Conservation (phyloP, 2,113 vertebrate genomes). For the Atractosteus spatula region DNA sequence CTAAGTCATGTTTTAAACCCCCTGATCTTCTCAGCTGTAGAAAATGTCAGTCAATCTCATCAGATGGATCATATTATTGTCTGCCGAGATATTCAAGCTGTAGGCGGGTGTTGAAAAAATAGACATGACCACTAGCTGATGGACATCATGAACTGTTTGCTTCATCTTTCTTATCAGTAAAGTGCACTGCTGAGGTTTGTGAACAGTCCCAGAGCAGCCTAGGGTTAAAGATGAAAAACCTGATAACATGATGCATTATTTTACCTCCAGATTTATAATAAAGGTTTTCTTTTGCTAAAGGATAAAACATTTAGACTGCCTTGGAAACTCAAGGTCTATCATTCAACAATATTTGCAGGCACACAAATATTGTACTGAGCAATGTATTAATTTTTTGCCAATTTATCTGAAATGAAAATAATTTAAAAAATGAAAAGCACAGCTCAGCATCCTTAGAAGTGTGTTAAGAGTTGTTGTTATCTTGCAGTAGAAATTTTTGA, state of each 20-base stretch:
- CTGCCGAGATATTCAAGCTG: conserved; percentile 38
- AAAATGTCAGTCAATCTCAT: conserved; percentile 39
- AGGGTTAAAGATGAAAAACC: conserved; percentile 28
- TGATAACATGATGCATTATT: conserved; percentile 29
- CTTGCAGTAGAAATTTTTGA: no score
- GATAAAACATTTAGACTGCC: conserved; percentile 4
- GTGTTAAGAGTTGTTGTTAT: no score
- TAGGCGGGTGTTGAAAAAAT: conserved; percentile 31
- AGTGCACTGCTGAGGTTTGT: conserved; percentile 3
- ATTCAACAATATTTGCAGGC: no score
- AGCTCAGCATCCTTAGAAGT: no score
- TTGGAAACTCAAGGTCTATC: no score
- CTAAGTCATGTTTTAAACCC: conserved; percentile 27
- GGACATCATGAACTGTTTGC: conserved; percentile 21
- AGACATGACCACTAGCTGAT: conserved; percentile 31
- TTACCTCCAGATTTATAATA: conserved; percentile 24
- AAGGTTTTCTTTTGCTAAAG: conserved; percentile 29
- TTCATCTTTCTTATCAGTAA: conserved; percentile 37
- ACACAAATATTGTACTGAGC: no score
- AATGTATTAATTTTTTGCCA: no score
- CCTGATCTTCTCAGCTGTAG: conserved; percentile 34
- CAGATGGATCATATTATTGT: conserved; percentile 35
- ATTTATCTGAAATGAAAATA: no score
- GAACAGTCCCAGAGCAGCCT: conserved; percentile 15
- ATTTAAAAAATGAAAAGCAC: no score